These are phyloP conservation scores for Orcinus orca DNA, from an alignment of 2,113 vertebrate genomes.

Conservation along the genomic window DNA sequence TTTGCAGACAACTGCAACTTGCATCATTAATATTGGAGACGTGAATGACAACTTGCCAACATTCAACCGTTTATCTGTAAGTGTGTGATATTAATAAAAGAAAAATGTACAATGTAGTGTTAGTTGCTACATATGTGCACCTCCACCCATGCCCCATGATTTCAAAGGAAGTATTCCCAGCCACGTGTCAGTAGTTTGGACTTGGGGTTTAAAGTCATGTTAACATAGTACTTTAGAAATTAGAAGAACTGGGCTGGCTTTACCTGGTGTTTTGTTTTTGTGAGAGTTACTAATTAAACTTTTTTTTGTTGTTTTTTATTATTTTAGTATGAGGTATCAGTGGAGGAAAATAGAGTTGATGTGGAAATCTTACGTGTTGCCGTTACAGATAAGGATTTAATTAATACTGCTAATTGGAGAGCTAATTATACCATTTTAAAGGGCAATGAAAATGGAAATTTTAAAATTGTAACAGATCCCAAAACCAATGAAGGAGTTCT, in stretches of 20 bases:
- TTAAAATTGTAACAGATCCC: conserved; percentile 89
- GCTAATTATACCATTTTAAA: conserved; percentile 87
- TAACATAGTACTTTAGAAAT: background rate
- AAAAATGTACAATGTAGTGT: background rate
- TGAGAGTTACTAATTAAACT: background rate
- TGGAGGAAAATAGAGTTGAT: conserved; percentile 86
- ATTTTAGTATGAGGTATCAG: conserved; percentile 82
- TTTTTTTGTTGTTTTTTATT: conserved; percentile 11
- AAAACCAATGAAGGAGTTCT: conserved; percentile 90
- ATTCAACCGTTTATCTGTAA: conserved; percentile 86
- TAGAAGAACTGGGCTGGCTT: background rate
- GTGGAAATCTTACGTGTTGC: conserved; percentile 87
- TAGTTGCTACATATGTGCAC: background rate
- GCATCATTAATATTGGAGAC: conserved; percentile 84
- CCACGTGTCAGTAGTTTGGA: background rate
- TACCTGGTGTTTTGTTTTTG: background rate
- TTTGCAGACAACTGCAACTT: conserved; percentile 85
- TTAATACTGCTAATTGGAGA: conserved; percentile 85
- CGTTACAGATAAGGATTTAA: conserved; percentile 88
- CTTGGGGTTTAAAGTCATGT: background rate
- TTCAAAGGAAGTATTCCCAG: background rate
- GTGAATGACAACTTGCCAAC: conserved; percentile 90
- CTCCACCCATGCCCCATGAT: background rate
- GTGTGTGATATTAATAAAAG: conserved; percentile 61
- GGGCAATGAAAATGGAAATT: conserved; percentile 90